A percentile compares a stretch with the other conserved stretches of the same genome.
These are phyloP conservation scores for Narcine bancroftii DNA, from an alignment of 2,113 vertebrate genomes.

Conservation along the genomic window DNA sequence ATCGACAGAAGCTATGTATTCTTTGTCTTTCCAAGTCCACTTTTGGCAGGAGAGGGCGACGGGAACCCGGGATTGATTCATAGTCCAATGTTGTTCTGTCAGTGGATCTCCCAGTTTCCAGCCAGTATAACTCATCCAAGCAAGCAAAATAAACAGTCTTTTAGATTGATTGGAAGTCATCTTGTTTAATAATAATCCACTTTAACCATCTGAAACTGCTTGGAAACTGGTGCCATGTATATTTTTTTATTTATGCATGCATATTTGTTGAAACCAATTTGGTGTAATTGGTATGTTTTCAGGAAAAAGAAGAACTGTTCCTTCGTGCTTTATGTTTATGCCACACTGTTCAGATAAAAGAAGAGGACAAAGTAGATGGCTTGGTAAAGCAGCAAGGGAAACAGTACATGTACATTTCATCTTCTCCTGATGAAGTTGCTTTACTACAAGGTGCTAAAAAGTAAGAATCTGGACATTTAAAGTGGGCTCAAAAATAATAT, in stretches of 20 bases:
- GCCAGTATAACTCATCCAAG: background rate
- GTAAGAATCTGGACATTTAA: conserved; percentile 54
- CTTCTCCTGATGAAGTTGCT: conserved; percentile 90
- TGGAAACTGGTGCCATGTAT: background rate
- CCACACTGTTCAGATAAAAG: conserved; percentile 84
- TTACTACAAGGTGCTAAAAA: conserved; percentile 87
- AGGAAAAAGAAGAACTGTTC: conserved; percentile 88
- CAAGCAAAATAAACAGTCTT: too few species aligned
- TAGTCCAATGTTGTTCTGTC: background rate
- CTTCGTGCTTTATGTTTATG: conserved; percentile 87
- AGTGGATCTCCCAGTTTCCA: background rate
- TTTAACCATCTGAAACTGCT: background rate
- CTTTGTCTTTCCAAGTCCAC: background rate
- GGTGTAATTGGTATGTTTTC: conserved; percentile 27
- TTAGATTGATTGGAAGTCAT: background rate
- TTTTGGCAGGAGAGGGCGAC: background rate
- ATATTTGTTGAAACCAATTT: background rate
- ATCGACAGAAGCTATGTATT: background rate
- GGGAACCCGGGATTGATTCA: too few species aligned
- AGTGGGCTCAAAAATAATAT: background rate
- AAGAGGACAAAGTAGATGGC: conserved; percentile 59
- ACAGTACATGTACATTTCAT: conserved; percentile 70
- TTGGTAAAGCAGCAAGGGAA: conserved; percentile 42
- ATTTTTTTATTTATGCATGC: conserved; percentile 30
- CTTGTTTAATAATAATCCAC: background rate